Conservation (phyloP, 1,140 invertebrate species). For the Bombus waltoni region DNA sequence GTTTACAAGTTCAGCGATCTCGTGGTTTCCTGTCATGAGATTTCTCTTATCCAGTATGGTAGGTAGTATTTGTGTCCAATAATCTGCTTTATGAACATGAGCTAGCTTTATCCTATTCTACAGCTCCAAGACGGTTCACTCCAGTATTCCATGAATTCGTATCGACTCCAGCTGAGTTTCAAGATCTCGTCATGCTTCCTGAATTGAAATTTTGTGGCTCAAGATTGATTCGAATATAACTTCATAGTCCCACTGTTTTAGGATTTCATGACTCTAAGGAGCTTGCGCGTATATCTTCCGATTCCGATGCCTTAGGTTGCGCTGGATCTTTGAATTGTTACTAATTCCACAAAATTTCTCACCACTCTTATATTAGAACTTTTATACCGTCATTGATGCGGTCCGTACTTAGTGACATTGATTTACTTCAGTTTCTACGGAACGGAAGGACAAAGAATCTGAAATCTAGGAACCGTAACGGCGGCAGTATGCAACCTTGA, state of each 20-base stretch:
- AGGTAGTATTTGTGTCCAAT: background rate
- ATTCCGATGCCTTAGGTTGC: no score
- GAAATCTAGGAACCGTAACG: conserved; percentile 65
- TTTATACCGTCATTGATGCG: background rate
- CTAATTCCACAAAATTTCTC: background rate
- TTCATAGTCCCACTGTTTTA: background rate
- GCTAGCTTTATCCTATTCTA: background rate
- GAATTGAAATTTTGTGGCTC: background rate
- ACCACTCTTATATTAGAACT: background rate
- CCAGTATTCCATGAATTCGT: background rate
- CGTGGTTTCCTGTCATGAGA: no score
- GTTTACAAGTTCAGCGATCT: background rate
- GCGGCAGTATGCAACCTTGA: conserved; percentile 67
- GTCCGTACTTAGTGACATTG: background rate
- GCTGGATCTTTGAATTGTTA: background rate
- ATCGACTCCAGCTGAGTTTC: background rate
- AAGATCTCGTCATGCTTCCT: background rate
- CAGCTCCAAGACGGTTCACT: background rate
- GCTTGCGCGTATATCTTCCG: background rate
- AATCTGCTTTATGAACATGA: background rate
- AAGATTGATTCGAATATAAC: background rate
- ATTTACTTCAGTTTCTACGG: conserved; percentile 52
- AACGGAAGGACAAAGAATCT: conserved; percentile 56
- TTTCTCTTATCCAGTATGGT: background rate
- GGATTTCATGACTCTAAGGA: background rate